Evolutionary conservation across 2,797 vertebrate species (phyloP).

Genomic region (Benthosema pterotum): DNA sequence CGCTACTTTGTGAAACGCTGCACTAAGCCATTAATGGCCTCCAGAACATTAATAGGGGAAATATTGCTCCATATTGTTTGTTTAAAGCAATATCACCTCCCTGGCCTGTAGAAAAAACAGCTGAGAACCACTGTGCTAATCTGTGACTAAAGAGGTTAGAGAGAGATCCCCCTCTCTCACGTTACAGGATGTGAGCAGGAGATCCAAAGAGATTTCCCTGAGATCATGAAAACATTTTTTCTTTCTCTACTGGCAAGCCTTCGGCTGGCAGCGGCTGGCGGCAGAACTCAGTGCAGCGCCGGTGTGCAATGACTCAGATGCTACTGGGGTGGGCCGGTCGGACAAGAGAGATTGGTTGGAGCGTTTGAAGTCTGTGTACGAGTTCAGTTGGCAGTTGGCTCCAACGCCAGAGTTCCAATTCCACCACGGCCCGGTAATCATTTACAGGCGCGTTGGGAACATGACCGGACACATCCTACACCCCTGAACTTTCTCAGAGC

Average conservation of each 20-base stretch:
- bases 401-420: conserved; percentile 22
- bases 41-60: no score
- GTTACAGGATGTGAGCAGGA: conserved; percentile 1
- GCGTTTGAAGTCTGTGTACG: conserved; percentile 3
- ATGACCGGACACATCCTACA: conserved; percentile 50
- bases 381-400: not conserved
- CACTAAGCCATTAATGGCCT: no score
- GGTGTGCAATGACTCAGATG: no score
- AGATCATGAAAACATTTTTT: no score
- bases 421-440: conserved; percentile 59
- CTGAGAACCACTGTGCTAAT: not conserved
- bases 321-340: no score
- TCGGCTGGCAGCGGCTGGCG: no score
- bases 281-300: no score
- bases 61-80: no score
- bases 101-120: not conserved
- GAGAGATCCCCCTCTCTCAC: conserved; percentile 5
- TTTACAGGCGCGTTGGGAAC: conserved; percentile 62
- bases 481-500: conserved; percentile 19
- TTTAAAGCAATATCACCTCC: no score
- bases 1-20: no score
- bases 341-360: no score
- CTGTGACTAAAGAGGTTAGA: not conserved
- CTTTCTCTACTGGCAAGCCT: no score
- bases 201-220: conserved; percentile 22